phyloP scores from a whole-genome alignment of 1,140 invertebrate species.

The Protaetia brevitarsis region DNA sequence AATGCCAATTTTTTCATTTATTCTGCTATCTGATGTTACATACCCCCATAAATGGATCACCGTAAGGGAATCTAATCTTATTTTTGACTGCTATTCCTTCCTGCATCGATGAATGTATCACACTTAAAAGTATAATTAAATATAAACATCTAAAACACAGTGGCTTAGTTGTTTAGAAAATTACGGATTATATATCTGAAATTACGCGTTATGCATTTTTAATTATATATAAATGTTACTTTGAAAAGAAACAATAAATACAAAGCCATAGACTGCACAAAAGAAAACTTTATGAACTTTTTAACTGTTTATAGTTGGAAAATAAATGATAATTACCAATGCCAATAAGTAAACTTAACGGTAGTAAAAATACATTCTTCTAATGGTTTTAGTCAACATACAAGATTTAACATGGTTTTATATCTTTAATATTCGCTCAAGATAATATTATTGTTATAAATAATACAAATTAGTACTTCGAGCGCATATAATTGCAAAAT shows the following conservation, averaged over 20 bases:
- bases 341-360: background rate
- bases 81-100: constrained; percentile 28
- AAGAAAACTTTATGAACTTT: background rate
- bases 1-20: background rate
- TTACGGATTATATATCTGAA: background rate
- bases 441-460: too few relatives aligned
- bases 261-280: background rate
- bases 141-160: background rate
- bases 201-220: background rate
- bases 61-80: constrained; percentile 31
- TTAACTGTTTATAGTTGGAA: background rate
- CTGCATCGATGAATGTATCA: background rate
- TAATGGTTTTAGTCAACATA: too few relatives aligned
- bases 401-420: too few relatives aligned
- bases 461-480: too few relatives aligned
- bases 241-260: background rate
- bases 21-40: constrained; percentile 18
- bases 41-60: constrained; percentile 34
- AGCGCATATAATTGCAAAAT: too few relatives aligned
- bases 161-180: background rate
- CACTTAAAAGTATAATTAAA: background rate
- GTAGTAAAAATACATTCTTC: background rate
- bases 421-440: too few relatives aligned
- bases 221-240: background rate
- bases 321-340: background rate